A percentile compares a stretch with the other conserved stretches of the same genome.
phyloP scores from a whole-genome alignment of 2,113 vertebrate genomes.

The Lycocorax pyrrhopterus region DNA sequence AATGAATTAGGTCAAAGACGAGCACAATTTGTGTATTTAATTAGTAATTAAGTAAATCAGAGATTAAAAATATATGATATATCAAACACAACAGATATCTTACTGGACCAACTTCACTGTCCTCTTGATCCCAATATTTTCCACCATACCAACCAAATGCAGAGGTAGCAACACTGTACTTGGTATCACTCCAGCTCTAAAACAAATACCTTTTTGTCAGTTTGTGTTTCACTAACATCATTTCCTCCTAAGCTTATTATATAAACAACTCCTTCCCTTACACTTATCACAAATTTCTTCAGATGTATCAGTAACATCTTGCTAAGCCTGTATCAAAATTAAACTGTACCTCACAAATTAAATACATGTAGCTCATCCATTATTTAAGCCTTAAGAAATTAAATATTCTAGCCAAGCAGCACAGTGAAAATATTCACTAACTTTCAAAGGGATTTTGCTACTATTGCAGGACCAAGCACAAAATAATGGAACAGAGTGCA shows the following conservation, averaged over 20 bases:
- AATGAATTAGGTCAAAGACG: background rate
- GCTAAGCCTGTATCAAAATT: background rate
- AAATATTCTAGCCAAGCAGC: background rate
- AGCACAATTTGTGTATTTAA: background rate
- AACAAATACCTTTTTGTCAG: background rate
- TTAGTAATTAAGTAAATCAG: background rate
- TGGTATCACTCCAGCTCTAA: background rate
- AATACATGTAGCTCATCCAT: background rate
- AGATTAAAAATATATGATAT: background rate
- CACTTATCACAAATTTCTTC: background rate
- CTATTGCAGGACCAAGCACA: background rate
- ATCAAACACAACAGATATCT: background rate
- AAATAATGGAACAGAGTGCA: background rate
- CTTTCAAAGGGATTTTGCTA: background rate
- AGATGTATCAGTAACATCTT: background rate
- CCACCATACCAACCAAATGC: background rate
- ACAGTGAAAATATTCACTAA: background rate
- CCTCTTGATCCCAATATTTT: background rate
- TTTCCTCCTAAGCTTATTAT: background rate
- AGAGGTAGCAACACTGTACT: background rate
- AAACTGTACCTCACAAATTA: background rate
- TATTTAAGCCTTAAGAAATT: constrained; percentile 4
- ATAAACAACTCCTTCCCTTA: background rate
- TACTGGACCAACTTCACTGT: background rate
- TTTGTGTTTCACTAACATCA: background rate